phyloP scores from a whole-genome alignment of 2,888 invertebrate species.

The Ethmia dodecea region DNA sequence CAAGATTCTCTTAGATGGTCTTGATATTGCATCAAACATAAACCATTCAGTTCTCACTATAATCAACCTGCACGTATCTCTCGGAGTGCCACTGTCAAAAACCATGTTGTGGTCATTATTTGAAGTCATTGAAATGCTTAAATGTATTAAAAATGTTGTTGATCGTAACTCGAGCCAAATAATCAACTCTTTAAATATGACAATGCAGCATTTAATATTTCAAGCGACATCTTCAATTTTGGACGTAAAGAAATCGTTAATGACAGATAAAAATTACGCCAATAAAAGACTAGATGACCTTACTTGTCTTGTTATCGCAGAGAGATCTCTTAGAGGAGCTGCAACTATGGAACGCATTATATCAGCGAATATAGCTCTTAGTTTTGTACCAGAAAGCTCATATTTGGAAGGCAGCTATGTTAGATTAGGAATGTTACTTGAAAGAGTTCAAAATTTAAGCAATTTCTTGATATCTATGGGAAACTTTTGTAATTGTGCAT shows the following conservation, averaged over 20 bases:
- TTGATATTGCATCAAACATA: conserved; percentile 82
- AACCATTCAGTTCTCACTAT: conserved; percentile 72
- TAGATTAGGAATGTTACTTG: conserved; percentile 78
- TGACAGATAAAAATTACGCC: conserved; percentile 80
- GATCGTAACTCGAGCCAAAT: conserved; percentile 83
- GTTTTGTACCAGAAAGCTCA: conserved; percentile 80
- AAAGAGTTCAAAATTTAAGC: conserved; percentile 81
- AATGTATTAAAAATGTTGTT: conserved; percentile 85
- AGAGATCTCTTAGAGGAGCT: conserved; percentile 81
- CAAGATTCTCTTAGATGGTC: conserved; percentile 71
- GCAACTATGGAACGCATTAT: conserved; percentile 80
- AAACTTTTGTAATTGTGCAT: conserved; percentile 83
- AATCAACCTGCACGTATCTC: conserved; percentile 82
- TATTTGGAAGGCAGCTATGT: conserved; percentile 80
- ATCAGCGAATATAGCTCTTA: conserved; percentile 82
- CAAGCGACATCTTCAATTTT: conserved; percentile 83
- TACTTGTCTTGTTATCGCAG: conserved; percentile 86
- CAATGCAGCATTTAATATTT: conserved; percentile 88
- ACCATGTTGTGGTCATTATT: conserved; percentile 85
- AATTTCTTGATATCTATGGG: conserved; percentile 78
- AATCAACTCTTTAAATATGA: conserved; percentile 84
- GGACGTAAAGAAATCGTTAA: conserved; percentile 82
- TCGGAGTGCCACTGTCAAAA: conserved; percentile 87
- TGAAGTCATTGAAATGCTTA: conserved; percentile 88
- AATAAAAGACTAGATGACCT: conserved; percentile 83